Base-by-base conservation (phyloP, 2,113 vertebrate genomes). In the Tretioscincus oriximinensis region DNA sequence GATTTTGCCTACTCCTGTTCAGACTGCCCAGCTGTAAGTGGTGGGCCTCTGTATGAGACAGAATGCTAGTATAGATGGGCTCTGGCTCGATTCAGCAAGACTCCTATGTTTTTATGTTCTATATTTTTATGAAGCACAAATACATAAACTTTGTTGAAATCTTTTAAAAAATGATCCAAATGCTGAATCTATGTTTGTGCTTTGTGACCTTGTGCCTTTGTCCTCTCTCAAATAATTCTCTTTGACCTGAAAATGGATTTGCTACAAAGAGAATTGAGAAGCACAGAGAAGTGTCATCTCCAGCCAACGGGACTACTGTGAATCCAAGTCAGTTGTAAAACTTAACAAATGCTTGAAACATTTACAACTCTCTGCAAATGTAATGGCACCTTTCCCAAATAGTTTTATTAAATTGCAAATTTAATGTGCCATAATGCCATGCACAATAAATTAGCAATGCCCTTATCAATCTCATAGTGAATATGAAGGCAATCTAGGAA, bases 351-450 rank as follows among this genome's bases (percentile, higher is more conserved):
- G 84, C 79, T 89, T 80, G 72, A 93, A 90, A 91, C 91, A 89
- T 94, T 95, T 94, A 94, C 87, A 94, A 86, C 90, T 92, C 73
- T 89, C 78, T 86, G 78, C 81, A 85, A 87, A 87, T 7, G 2
- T 93, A 93, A 92, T 86, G 80, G 85, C 86, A 91, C 77, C 86
- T 92, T 87, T 87, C 91, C 74, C 64, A 92, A 90, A 89, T 90
- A 87, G 89, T 92, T 90, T 88, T 20, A 90, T 93, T 92, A 94
- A 93, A 93, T 86, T 93, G 77, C 81, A 90, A 90, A 88, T 92
- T 93, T 95, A 92, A 91, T 92, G 88, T 89, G 83, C 87, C 89
- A 90, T 92, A 92, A 90, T 92, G 78, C 83, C 91, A 87, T 92
- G 90, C 91, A 87, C 92, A 92, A 87, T 92, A 91, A 95, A 90